Base-by-base conservation (phyloP, 2,888 invertebrate genomes). In the Plebejus argus region DNA sequence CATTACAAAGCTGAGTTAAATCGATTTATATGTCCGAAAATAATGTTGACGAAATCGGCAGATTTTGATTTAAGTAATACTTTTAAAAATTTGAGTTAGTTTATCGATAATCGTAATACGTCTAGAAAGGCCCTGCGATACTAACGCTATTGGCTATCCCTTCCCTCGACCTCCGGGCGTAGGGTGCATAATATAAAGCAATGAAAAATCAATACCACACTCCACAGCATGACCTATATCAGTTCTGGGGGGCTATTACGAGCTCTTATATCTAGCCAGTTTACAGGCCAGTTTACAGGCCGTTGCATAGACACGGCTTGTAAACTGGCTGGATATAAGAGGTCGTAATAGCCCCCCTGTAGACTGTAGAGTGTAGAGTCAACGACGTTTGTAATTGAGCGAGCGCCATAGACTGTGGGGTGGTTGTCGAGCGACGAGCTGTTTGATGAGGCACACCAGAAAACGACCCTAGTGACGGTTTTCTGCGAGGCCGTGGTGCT, bases 121-220 rank as follows among this genome's bases (percentile, higher is more conserved):
- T 58, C n/a, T 20, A 20, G 8, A 20, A 58, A 58, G 20, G 58
- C 20, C 20, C 20, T 58, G 58, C 20, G 8, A 58, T 58, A 8
- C 58, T 58, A n/a, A 20, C 20, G 20, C 23, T 23, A 23, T 20
- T 23, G 23, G 61, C 23, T 12, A 61, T 61, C 61, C 23, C 23
- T 61, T 61, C 61, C 61, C 61, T n/a, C n/a, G n/a, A n/a, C n/a
- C n/a, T 58, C 61, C 23, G 61, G 23, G 23, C 23, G 61, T 61
- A 61, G 61, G 28, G 28, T 66, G 66, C 66, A 66, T 66, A 33
- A 66, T 66, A 33, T 66, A 66, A 66, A 66, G 18, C 66, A 28
- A 28, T 33, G 66, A 66, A 66, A 33, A 66, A 66, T 66, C 66
- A 66, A 66, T 66, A 66, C 66, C 66, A 66, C 15, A 66, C 33